Base-by-base conservation (phyloP, 1,140 invertebrate species). In the Drosophila oshimai region DNA sequence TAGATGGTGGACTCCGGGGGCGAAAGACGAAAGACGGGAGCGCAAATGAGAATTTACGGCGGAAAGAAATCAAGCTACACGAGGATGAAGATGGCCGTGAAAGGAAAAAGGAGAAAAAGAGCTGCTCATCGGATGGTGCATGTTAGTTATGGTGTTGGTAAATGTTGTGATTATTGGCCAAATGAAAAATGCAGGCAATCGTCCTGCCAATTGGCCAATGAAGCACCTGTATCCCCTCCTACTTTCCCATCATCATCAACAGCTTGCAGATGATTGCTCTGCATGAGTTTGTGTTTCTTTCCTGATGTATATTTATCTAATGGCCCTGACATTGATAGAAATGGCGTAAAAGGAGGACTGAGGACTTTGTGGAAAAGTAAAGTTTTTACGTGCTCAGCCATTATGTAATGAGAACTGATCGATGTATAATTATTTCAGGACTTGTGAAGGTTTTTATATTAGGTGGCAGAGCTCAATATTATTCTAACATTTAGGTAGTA, bases 121-220 rank as follows among this genome's bases (percentile, higher is more conserved):
- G 9, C n/a, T 22, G 36, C 28, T 39, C 46, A 12, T 47, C 13
- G 51, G 36, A 62, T 41, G 57, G 47, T 69, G 42, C 58, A 53
- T 65, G 79, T 75, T 79, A 72, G 71, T 86, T 86, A 84, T 86
- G 75, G 79, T 62, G 67, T 55, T 49, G 57, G 57, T 67, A 73
- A 87, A 65, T 81, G 76, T 73, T 87, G 80, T 87, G 81, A 80
- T 87, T 86, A 87, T 86, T 80, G 76, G 61, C 67, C 49, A 53
- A 68, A 86, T 86, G 50, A 75, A 71, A 84, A 75, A 84, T 86
- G 71, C 58, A 78, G 54, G 61, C 28, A 62, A 53, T 62, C 44
- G 34, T 70, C 53, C 53, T 65, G 51, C 51, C 70, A 76, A 75
- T 69, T 74, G 71, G 37, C 60, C 73, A 64, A 69, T 55, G 60